These are phyloP conservation scores for Pheosia gnoma DNA, from an alignment of 2,888 invertebrate genomes.

Conservation along the genomic window DNA sequence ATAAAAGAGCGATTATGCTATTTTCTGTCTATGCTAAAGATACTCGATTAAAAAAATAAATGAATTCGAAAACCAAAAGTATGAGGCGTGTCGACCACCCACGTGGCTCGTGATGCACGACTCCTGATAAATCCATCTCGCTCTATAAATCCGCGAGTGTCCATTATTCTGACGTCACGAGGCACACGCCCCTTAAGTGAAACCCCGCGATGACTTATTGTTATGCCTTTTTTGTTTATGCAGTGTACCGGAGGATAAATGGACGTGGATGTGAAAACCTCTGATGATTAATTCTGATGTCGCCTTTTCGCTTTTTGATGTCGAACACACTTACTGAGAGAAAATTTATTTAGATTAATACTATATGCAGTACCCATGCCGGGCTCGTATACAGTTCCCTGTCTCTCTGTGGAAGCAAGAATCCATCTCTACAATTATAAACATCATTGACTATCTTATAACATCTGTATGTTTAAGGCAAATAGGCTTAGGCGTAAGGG, in stretches of 20 bases:
- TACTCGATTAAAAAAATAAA: no score
- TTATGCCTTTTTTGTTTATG: slow-evolving; percentile 25
- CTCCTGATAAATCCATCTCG: slow-evolving; percentile 57
- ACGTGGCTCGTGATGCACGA: slow-evolving; percentile 59
- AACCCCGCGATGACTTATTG: slow-evolving; percentile 47
- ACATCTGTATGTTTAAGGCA: no score
- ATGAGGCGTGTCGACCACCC: slow-evolving; percentile 48
- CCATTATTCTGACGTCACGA: slow-evolving; percentile 61
- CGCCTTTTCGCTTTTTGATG: slow-evolving; percentile 2
- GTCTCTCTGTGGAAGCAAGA: no score
- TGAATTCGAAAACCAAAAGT: slow-evolving; percentile 33
- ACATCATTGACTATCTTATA: no score
- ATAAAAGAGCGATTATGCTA: no score
- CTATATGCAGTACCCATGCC: background rate
- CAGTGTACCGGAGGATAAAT: background rate
- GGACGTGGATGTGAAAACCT: background rate
- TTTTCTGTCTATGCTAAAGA: no score
- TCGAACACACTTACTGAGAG: background rate
- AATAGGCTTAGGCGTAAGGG: no score
- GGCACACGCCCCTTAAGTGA: slow-evolving; percentile 48
- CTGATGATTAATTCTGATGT: background rate
- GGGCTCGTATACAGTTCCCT: no score
- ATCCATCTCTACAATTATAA: no score
- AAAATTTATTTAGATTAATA: background rate
- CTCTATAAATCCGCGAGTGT: slow-evolving; percentile 51